These are phyloP conservation scores for Cheilosia vulpina DNA, from an alignment of 2,888 invertebrate species.

Conservation along the genomic window DNA sequence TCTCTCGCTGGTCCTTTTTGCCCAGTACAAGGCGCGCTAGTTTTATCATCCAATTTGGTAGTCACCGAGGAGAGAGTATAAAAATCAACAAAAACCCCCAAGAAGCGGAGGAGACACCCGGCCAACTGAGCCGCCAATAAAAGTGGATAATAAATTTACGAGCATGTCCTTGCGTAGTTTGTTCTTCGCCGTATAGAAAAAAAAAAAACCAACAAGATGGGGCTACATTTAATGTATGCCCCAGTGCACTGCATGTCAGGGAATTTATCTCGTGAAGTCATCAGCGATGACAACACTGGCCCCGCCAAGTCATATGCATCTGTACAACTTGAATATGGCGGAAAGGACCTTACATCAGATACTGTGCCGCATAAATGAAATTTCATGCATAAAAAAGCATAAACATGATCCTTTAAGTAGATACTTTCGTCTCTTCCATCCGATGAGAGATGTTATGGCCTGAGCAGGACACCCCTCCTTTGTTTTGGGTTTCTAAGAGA, in stretches of 20 bases:
- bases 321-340: neutral
- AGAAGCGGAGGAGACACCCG: neutral
- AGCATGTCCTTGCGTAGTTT: constrained; percentile 54
- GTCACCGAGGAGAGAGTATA: constrained; percentile 26
- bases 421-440: constrained; percentile 62
- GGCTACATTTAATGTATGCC: constrained; percentile 36
- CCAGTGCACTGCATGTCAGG: constrained; percentile 54
- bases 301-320: constrained; percentile 47
- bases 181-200: constrained; percentile 30
- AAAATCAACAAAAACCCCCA: constrained; percentile 33
- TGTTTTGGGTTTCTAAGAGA: constrained; percentile 26
- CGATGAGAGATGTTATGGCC: constrained; percentile 51
- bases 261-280: constrained; percentile 63
- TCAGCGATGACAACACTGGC: constrained; percentile 50
- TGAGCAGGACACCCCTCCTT: constrained; percentile 36
- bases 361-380: constrained; percentile 64
- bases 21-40: constrained; percentile 39
- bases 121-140: constrained; percentile 59
- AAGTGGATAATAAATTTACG: constrained; percentile 71
- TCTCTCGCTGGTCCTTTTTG: constrained; percentile 9
- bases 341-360: constrained; percentile 38
- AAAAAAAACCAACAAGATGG: constrained; percentile 9
- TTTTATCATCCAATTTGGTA: constrained; percentile 68
- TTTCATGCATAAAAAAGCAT: constrained; percentile 68
- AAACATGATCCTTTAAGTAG: constrained; percentile 69